Conservation (phyloP, 2,113 vertebrate species). For the Orycteropus afer region DNA sequence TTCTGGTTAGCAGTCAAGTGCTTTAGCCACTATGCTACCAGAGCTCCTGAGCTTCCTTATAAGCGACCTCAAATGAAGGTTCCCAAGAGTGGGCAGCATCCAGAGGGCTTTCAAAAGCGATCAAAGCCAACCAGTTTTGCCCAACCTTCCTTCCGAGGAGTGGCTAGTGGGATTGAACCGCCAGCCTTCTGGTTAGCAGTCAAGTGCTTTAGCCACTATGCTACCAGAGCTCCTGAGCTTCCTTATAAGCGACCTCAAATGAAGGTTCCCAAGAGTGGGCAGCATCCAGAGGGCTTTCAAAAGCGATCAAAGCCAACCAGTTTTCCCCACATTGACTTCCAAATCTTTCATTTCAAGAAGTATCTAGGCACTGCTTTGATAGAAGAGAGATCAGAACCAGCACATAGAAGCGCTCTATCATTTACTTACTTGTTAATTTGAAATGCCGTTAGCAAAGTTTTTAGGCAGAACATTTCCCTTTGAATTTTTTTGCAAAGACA, state of each 20-base stretch:
- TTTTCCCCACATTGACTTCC: neutral
- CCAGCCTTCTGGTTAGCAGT: too few species aligned
- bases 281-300: rapidly evolving
- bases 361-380: neutral
- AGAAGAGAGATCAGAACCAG: neutral
- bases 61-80: too few species aligned
- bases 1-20: too few species aligned
- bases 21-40: too few species aligned
- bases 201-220: too few species aligned
- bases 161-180: too few species aligned
- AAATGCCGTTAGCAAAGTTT: constrained; percentile 69
- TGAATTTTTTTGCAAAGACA: constrained; percentile 76
- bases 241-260: neutral
- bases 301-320: neutral
- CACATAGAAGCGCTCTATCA: constrained; percentile 36
- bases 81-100: too few species aligned
- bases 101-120: too few species aligned
- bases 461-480: constrained; percentile 58
- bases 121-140: too few species aligned
- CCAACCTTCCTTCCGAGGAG: too few species aligned
- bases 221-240: too few species aligned
- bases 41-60: too few species aligned
- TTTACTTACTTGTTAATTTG: constrained; percentile 62
- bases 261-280: neutral
- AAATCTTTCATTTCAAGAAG: neutral